Conservation (phyloP, 1,140 invertebrate species). For the Olivierus martensii region DNA sequence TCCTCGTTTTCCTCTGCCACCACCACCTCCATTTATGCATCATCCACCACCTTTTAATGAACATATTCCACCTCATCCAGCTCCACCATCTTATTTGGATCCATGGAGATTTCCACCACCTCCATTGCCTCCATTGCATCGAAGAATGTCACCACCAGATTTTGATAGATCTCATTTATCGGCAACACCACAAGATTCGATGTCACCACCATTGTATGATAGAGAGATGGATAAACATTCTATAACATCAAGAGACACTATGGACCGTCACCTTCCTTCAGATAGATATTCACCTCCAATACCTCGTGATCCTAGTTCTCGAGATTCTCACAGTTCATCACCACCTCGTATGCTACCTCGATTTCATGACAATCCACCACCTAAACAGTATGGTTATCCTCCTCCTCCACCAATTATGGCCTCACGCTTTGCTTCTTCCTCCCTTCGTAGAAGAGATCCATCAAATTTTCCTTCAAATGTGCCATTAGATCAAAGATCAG, state of each 20-base stretch:
- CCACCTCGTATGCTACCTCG: slow-evolving; percentile 5
- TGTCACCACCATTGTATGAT: neutral
- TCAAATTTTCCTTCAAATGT: too few relatives aligned
- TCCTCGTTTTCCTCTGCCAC: neutral
- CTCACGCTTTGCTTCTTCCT: too few relatives aligned
- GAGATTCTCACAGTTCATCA: slow-evolving; percentile 8
- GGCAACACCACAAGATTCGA: neutral
- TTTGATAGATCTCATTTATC: neutral
- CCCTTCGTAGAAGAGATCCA: too few relatives aligned
- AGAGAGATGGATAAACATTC: neutral
- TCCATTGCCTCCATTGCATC: neutral
- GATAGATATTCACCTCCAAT: too few relatives aligned
- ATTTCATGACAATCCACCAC: slow-evolving; percentile 13
- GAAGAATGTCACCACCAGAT: slow-evolving; percentile 5
- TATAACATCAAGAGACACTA: too few relatives aligned
- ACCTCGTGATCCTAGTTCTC: neutral
- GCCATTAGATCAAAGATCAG: too few relatives aligned
- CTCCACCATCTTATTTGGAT: neutral
- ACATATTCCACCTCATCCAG: neutral
- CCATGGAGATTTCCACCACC: slow-evolving; percentile 5
- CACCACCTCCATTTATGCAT: neutral
- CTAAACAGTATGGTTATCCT: too few relatives aligned
- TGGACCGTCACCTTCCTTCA: too few relatives aligned
- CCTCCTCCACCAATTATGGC: too few relatives aligned
- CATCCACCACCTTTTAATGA: neutral